Base-by-base conservation (phyloP, 2,797 vertebrate genomes). In the Eutrigla gurnardus region DNA sequence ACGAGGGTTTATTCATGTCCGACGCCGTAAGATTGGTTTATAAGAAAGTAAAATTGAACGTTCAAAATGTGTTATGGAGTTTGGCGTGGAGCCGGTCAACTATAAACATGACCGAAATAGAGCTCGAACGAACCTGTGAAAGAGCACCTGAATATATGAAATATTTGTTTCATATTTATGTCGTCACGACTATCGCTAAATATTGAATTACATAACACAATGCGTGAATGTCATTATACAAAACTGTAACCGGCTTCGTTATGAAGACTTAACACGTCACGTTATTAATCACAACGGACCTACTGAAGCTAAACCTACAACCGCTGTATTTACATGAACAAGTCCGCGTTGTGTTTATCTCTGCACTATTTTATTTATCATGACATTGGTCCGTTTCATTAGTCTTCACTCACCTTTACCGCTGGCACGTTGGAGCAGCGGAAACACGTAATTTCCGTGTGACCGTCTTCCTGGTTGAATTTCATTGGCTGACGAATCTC, bases 341-440 rank as follows among this genome's bases (percentile, higher is more conserved):
- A 9, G 6, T 3, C 53, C 0, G 0, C 3, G 5, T 37, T 11
- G 2, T 11, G 6, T 54, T 42, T 57, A 5, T 11, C 0, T 17
- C 2, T n/a, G 5, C n/a, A 2, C 7, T 12, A 25, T 5, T 57
- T n/a, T 9, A 25, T 25, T 25, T 1, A 40, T 1, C 17, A 40
- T 6, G 9, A 18, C 18, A 18, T 40, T 4, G 1, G 8, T 60
- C 76, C 15, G 40, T 65, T 49, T 72, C 18, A 12, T 55, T 32
- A 40, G 32, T 32, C 35, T 68, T 11, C 8, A 76, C 89, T 93
- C 86, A 93, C 91, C 92, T 92, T 77, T 70, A 65, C 35, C 0
- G 75, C 43, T 76, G 60, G 70, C 86, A 86, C 86, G 58, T 50
- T 80, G 66, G 11, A 0, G 59, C 55, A 13, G 43, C 10, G 15